Conservation (phyloP, 2,797 vertebrate species). For the Glyptemys insculpta region DNA sequence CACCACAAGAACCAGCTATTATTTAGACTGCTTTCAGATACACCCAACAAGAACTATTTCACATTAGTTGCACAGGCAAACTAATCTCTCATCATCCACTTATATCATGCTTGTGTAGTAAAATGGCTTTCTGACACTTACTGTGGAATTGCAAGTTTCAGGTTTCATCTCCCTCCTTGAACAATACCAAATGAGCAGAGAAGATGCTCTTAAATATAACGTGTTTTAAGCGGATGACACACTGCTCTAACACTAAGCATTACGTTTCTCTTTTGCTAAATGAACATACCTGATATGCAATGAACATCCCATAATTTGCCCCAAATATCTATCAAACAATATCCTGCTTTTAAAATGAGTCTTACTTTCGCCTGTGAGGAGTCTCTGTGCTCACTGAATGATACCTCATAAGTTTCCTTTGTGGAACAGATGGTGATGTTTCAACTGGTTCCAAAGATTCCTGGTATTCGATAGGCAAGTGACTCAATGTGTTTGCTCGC, state of each 20-base stretch:
- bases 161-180: background rate
- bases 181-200: background rate
- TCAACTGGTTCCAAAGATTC: conserved; percentile 76
- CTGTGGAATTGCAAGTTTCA: background rate
- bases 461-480: conserved; percentile 83
- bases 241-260: fast-evolving
- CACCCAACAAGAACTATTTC: background rate
- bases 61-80: background rate
- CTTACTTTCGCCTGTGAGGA: conserved; percentile 94
- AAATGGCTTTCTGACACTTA: background rate
- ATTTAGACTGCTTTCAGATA: background rate
- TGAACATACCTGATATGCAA: conserved; percentile 3
- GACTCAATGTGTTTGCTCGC: conserved; percentile 92
- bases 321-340: conserved; percentile 42
- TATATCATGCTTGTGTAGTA: background rate
- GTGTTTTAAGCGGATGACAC: background rate
- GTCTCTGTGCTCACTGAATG: conserved; percentile 98
- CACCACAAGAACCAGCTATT: background rate
- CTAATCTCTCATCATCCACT: fast-evolving
- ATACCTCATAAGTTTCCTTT: conserved; percentile 94
- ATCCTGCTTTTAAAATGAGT: conserved; percentile 54
- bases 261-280: background rate
- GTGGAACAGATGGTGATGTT: conserved; percentile 80
- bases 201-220: conserved; percentile 21
- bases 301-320: conserved; percentile 38